Base-by-base conservation (phyloP, 2,113 vertebrate genomes). In the Scomber colias region DNA sequence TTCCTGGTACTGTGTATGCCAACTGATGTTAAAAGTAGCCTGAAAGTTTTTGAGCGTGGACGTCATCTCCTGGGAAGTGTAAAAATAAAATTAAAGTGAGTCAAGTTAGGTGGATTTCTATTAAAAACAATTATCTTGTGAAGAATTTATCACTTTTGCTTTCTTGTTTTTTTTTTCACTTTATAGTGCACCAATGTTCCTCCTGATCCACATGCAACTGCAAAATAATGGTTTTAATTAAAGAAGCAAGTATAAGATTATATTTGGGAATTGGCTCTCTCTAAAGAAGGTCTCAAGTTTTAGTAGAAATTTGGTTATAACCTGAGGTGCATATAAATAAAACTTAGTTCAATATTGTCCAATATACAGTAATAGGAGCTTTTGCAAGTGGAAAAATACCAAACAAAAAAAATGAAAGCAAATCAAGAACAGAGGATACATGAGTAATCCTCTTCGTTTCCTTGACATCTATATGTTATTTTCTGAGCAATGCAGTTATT, bases 11-110 rank as follows among this genome's bases (percentile, higher is more conserved):
- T 21, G 2, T 55, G 4, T 12, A 3, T 45, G 53, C 75, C 72
- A 72, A 19, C n/a, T 67, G 67, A 31, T 53, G 24, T 54, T 54
- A 69, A 17, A 67, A 75, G 30, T 49, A 45, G 46, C 46, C 71
- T 81, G 12, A 24, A 67, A 1, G 46, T 60, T 77, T 77, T 75
- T 46, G 24, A 83, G 79, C 53, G 75, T 35, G 11, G 5, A 24
- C 45, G 77, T 77, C 11, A 67, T 77, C 65, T 46, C 24, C 31
- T 1, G 8, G 64, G 73, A 78, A 59, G 67, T 71, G 5, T 45
- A 2, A 1, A 56, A 61, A 75, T 59, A 45, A 15, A 68, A 76
- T 55, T 46, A 44, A 57, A 27, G 57, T 53, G 45, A 44, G n/a
- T 81, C 40, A 16, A 10, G 19, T 45, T 17, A 45, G 55, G 49